These are phyloP conservation scores for Platycnemis pennipes DNA, from an alignment of 2,888 invertebrate species.

Conservation along the genomic window DNA sequence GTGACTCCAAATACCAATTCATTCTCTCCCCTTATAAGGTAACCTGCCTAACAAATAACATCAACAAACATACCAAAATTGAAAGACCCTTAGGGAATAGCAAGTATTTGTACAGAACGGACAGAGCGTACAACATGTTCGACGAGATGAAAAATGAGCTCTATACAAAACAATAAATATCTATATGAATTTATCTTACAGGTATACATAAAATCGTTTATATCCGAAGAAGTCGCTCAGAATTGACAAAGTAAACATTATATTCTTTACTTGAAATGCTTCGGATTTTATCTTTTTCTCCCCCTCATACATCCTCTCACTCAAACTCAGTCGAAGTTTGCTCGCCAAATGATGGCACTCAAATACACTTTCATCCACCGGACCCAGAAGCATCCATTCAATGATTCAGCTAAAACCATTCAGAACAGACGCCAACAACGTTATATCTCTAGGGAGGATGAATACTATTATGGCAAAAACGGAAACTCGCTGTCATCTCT, in stretches of 20 bases:
- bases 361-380: neutral
- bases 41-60: slow-evolving; percentile 53
- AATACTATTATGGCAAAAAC: slow-evolving; percentile 17
- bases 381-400: neutral
- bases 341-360: neutral
- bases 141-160: slow-evolving; percentile 37
- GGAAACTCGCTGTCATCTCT: neutral
- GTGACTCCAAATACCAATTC: neutral
- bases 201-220: slow-evolving; percentile 17
- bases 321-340: neutral
- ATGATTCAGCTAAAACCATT: neutral
- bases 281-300: neutral
- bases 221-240: neutral
- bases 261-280: neutral
- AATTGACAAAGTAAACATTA: slow-evolving; percentile 13
- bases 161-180: slow-evolving; percentile 54
- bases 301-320: neutral
- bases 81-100: slow-evolving; percentile 50
- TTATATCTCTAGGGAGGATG: neutral
- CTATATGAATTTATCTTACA: slow-evolving; percentile 28
- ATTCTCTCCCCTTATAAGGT: neutral
- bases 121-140: slow-evolving; percentile 44
- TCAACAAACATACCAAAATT: slow-evolving; percentile 39
- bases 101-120: slow-evolving; percentile 59
- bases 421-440: slow-evolving; percentile 22